Evolutionary conservation across 2,888 invertebrate species (phyloP).

Genomic region (Agrenia bidenticulata): DNA sequence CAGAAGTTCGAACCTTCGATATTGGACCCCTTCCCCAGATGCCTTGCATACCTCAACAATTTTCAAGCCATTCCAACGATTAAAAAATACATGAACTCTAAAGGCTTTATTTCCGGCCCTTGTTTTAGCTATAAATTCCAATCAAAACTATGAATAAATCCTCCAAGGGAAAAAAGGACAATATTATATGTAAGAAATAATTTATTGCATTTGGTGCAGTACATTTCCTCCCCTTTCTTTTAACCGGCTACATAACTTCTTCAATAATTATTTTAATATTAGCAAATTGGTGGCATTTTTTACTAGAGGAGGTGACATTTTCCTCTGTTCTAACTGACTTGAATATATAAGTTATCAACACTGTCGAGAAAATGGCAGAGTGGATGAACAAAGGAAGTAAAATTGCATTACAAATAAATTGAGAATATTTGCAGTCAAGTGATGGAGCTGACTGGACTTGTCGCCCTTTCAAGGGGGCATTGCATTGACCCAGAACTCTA

Average conservation of each 20-base stretch:
- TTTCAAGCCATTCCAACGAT: too few relatives aligned
- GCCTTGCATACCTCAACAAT: too few relatives aligned
- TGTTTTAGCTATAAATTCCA: too few relatives aligned
- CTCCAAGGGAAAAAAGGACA: too few relatives aligned
- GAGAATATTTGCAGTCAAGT: background rate
- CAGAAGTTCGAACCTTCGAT: too few relatives aligned
- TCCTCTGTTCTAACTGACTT: background rate
- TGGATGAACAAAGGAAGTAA: slow-evolving; percentile 6
- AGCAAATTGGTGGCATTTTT: background rate
- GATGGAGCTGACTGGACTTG: background rate
- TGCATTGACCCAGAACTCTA: background rate
- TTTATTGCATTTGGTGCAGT: too few relatives aligned
- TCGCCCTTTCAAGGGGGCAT: background rate
- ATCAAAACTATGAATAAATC: too few relatives aligned
- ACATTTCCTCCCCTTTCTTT: background rate
- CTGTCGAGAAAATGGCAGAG: background rate
- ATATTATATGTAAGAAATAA: too few relatives aligned
- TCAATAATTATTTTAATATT: slow-evolving; percentile 13
- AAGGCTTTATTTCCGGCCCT: too few relatives aligned
- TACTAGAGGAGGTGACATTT: background rate
- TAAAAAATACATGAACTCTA: too few relatives aligned
- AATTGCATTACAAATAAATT: background rate
- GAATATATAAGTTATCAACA: background rate
- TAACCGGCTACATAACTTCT: slow-evolving; percentile 1
- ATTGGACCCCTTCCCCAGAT: too few relatives aligned